These are phyloP conservation scores for Amaurobius ferox DNA, from an alignment of 2,888 invertebrate species.

Conservation along the genomic window DNA sequence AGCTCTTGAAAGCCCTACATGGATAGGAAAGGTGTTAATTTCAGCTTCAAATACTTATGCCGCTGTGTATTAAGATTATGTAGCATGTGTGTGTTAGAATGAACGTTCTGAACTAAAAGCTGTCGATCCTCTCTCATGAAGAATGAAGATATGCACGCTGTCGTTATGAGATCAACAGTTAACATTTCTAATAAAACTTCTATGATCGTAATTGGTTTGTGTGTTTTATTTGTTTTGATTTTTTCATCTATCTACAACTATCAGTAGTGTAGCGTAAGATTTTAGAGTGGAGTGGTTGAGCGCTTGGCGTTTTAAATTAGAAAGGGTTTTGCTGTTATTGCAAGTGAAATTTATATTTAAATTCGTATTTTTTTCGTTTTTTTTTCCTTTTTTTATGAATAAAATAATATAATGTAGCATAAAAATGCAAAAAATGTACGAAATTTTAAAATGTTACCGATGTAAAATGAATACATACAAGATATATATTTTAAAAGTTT, in stretches of 20 bases:
- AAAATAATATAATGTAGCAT: too few species aligned
- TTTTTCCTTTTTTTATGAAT: too few species aligned
- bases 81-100: slow-evolving; percentile 29
- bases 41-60: slow-evolving; percentile 28
- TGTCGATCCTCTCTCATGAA: slow-evolving; percentile 26
- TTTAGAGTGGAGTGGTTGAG: too few species aligned
- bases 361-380: too few species aligned
- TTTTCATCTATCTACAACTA: not conserved
- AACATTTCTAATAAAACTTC: slow-evolving; percentile 69
- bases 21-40: slow-evolving; percentile 23
- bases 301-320: too few species aligned
- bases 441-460: too few species aligned
- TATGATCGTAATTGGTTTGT: slow-evolving; percentile 13
- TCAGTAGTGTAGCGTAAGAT: too few species aligned
- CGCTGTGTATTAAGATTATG: slow-evolving; percentile 30
- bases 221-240: not conserved
- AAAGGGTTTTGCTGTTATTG: too few species aligned
- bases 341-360: too few species aligned
- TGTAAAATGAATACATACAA: too few species aligned
- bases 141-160: slow-evolving; percentile 55
- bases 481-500: too few species aligned
- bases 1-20: slow-evolving; percentile 32
- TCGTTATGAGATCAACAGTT: slow-evolving; percentile 67
- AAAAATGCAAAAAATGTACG: too few species aligned
- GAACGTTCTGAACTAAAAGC: slow-evolving; percentile 21